phyloP scores from a whole-genome alignment of 1,140 invertebrate genomes.

The Lucilia cuprina region DNA sequence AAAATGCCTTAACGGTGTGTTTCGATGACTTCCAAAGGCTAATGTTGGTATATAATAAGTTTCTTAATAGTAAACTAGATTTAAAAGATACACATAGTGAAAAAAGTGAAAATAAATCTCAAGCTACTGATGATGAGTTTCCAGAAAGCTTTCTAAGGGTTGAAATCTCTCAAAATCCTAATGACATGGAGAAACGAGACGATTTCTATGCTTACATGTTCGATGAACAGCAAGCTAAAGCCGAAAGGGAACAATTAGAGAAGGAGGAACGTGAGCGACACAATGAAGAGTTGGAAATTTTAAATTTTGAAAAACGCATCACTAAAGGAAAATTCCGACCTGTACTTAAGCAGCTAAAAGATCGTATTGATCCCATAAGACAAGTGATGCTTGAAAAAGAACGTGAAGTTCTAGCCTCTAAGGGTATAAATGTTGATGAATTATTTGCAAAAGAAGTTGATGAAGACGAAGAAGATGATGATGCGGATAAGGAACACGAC shows the following conservation, averaged over 20 bases:
- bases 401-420: constrained; percentile 53
- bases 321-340: constrained; percentile 57
- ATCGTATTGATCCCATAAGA: constrained; percentile 59
- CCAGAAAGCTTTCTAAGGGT: constrained; percentile 56
- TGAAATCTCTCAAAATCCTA: constrained; percentile 52
- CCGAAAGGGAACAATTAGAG: constrained; percentile 45
- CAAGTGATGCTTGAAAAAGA: constrained; percentile 60
- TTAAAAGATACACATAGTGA: constrained; percentile 35
- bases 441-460: constrained; percentile 48
- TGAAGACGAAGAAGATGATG: constrained; percentile 30
- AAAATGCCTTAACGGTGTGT: constrained; percentile 55
- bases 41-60: constrained; percentile 61
- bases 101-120: constrained; percentile 31
- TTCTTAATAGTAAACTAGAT: constrained; percentile 54
- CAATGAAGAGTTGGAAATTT: constrained; percentile 50
- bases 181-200: constrained; percentile 49
- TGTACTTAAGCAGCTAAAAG: constrained; percentile 56
- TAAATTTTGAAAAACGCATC: constrained; percentile 58
- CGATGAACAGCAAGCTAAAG: constrained; percentile 52
- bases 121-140: constrained; percentile 42
- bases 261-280: constrained; percentile 35
- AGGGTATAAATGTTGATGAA: constrained; percentile 59
- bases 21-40: constrained; percentile 59
- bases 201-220: constrained; percentile 61
- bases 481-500: constrained; percentile 34